Evolutionary conservation across 64 coral and sea anemone genomes (phyloP).

Genomic region (Orbicella faveolata): DNA sequence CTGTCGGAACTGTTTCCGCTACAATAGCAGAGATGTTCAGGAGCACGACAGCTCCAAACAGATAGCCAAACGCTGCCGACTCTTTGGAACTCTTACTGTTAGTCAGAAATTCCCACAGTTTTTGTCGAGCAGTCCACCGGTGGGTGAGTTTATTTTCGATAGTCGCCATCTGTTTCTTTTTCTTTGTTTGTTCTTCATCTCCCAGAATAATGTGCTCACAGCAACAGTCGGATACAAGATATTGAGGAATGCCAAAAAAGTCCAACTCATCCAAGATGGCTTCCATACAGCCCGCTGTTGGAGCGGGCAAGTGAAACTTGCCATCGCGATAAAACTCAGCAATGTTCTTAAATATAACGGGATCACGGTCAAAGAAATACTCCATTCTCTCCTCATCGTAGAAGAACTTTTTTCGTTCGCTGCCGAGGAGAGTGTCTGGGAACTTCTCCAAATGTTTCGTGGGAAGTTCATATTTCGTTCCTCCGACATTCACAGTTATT

Average conservation of each 20-base stretch:
- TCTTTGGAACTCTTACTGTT: constrained; percentile 52
- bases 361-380: constrained; percentile 91
- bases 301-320: constrained; percentile 59
- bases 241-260: constrained; percentile 81
- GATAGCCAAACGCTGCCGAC: constrained; percentile 62
- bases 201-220: constrained; percentile 77
- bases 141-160: constrained; percentile 18
- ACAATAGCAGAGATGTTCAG: constrained; percentile 79
- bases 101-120: constrained; percentile 73
- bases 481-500: constrained; percentile 80
- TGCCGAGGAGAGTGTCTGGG: constrained; percentile 77
- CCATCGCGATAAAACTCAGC: constrained; percentile 78
- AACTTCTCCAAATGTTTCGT: constrained; percentile 68
- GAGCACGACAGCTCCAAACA: constrained; percentile 68
- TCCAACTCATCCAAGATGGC: constrained; percentile 65
- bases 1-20: constrained; percentile 73
- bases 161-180: constrained; percentile 20
- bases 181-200: constrained; percentile 39
- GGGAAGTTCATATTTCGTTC: constrained; percentile 77
- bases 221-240: constrained; percentile 70
- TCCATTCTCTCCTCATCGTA: constrained; percentile 70
- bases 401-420: constrained; percentile 63
- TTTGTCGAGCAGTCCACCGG: constrained; percentile 48
- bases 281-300: constrained; percentile 62
- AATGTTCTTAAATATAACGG: constrained; percentile 72